Base-by-base conservation (phyloP, 92 coral and sea anemone species). In the Hydrozoanthus gracilis region DNA sequence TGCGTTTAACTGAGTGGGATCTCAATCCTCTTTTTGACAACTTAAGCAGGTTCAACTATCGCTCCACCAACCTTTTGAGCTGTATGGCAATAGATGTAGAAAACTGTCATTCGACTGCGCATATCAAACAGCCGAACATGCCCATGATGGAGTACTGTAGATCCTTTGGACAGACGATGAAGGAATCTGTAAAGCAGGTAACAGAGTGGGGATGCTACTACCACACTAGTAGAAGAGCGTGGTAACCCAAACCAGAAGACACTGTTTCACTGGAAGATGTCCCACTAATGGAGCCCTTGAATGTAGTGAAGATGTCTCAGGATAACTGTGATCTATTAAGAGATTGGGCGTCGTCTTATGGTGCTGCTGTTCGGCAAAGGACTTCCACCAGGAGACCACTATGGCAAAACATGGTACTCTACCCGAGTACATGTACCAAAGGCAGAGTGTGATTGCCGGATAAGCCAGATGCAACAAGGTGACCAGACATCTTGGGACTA, bases 141-240 rank as follows among this genome's bases (percentile, higher is more conserved):
- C 52, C 88, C 80, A 84, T 27, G 70, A 62, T 84, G 20, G 61
- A 84, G 76, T 84, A 84, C 54, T 62, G 66, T 44, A 71, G 88
- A 48, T 84, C 82, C 64, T 84, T 84, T 65, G 67, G 88, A 27
- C 54, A 60, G 58, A 85, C 82, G 15, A 85, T 85, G 88, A 85
- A 85, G 71, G 88, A 85, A 68, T 48, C 68, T n/a, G 73, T 85
- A 20, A 85, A 85, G 73, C 72, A 71, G 51, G 88, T 51, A 35
- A 68, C n/a, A 54, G 71, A 85, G 7, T 86, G 88, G 88, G 83
- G 82, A 3, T 55, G 3, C 8, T 55, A 55, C 8, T 55, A 55
- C 61, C 61, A 55, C 61, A 55, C 61, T 8, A 83, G 87, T 70
- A 39, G 79, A 69, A 83, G 50, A 79, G 48, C 87, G 8, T 83